phyloP scores from a whole-genome alignment of 2,888 invertebrate species.

The Campaea margaritaria region DNA sequence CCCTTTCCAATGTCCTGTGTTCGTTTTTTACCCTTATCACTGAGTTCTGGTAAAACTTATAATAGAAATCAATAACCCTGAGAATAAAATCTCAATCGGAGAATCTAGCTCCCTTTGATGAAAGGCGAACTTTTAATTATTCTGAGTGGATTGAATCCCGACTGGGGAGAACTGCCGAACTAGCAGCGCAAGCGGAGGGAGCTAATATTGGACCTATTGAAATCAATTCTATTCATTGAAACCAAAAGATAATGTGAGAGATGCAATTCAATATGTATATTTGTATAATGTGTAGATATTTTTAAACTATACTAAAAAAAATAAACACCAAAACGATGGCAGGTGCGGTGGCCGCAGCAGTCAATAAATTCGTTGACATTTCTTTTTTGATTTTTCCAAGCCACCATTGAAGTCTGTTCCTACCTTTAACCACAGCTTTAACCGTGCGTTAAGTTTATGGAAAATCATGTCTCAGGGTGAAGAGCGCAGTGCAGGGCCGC shows the following conservation, averaged over 20 bases:
- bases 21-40: not conserved
- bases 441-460: too few species aligned
- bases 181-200: not conserved
- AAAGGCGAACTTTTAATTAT: slow-evolving; percentile 22
- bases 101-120: not conserved
- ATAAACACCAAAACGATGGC: too few species aligned
- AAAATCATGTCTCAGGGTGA: too few species aligned
- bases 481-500: too few species aligned
- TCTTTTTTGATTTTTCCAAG: too few species aligned
- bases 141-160: slow-evolving; percentile 13
- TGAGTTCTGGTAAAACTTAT: not conserved
- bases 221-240: not conserved
- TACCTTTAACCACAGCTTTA: too few species aligned
- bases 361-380: too few species aligned
- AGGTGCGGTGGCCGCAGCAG: too few species aligned
- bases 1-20: not conserved
- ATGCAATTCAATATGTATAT: too few species aligned
- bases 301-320: too few species aligned
- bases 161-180: slow-evolving; percentile 9
- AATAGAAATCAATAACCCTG: slow-evolving; percentile 6
- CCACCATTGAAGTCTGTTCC: too few species aligned
- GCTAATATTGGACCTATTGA: slow-evolving; percentile 2
- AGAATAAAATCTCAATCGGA: slow-evolving; percentile 16
- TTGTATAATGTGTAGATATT: too few species aligned
- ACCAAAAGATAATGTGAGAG: not conserved